phyloP scores from a whole-genome alignment of 2,113 vertebrate species.

The Addax nasomaculatus region DNA sequence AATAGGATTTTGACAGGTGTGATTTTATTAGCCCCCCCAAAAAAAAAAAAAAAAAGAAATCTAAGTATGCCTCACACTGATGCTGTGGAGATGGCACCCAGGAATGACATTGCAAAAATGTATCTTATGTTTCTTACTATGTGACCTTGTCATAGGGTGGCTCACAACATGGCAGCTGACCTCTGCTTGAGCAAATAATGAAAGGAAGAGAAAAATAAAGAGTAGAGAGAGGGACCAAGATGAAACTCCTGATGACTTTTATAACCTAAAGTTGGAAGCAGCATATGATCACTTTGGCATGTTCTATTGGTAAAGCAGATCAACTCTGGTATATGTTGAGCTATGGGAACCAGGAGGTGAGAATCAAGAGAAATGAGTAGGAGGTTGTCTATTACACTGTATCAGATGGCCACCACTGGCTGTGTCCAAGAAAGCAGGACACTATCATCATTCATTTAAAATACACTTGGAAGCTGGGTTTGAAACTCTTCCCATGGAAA shows the following conservation, averaged over 20 bases:
- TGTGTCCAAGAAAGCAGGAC: background rate
- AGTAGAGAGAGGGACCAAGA: background rate
- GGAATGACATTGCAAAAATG: background rate
- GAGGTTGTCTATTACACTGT: background rate
- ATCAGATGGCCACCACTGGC: background rate
- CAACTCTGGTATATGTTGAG: background rate
- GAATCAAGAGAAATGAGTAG: background rate
- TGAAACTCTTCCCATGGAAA: background rate
- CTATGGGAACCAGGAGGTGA: background rate
- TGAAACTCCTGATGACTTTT: background rate
- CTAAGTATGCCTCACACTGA: background rate
- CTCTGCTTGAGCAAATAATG: background rate
- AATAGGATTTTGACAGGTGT: background rate
- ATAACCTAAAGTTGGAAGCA: background rate
- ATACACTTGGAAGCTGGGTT: background rate
- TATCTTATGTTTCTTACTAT: background rate
- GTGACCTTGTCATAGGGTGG: background rate
- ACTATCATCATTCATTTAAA: background rate
- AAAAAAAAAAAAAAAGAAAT: background rate
- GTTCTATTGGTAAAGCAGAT: background rate
- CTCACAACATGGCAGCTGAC: background rate
- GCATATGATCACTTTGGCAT: background rate
- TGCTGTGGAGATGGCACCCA: background rate
- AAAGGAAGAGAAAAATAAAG: background rate
- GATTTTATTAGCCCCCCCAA: background rate